Conservation (phyloP, 30 jellyfish, hydroid and myxozoan genomes). For the Chrysaora quinquecirrha region DNA sequence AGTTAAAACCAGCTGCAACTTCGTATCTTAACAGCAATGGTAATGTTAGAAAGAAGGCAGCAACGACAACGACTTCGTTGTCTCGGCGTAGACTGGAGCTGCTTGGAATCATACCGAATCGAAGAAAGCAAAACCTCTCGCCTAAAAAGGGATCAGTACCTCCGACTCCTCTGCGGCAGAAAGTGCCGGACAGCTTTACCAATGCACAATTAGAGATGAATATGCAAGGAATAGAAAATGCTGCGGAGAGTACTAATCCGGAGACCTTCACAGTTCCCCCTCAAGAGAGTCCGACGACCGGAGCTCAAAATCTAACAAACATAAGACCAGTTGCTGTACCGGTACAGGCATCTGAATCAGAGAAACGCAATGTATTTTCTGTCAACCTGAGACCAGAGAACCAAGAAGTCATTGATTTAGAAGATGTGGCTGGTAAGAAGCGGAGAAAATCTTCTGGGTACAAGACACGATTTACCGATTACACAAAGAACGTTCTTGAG, state of each 20-base stretch:
- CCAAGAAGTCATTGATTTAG: background rate
- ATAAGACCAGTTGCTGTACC: background rate
- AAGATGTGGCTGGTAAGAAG: slow-evolving; percentile 16
- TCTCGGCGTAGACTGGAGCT: slow-evolving; percentile 37
- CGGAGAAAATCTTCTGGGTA: slow-evolving; percentile 45
- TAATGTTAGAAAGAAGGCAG: slow-evolving; percentile 19
- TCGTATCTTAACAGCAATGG: background rate
- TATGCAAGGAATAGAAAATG: background rate
- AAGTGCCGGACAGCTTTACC: background rate
- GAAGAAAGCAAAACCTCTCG: slow-evolving; percentile 17
- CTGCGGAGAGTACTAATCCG: background rate
- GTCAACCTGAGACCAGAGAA: background rate
- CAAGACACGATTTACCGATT: slow-evolving; percentile 62
- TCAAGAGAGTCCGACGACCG: background rate
- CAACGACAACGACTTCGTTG: slow-evolving; percentile 16
- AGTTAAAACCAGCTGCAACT: slow-evolving; percentile 1
- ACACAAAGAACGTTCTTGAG: slow-evolving; percentile 56
- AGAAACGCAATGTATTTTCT: background rate
- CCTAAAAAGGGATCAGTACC: slow-evolving; percentile 2
- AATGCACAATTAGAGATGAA: background rate
- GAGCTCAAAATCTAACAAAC: background rate
- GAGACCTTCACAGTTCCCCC: background rate
- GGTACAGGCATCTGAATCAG: background rate
- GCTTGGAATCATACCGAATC: slow-evolving; percentile 45
- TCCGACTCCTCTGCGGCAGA: background rate